These are phyloP conservation scores for Acleris emargana DNA, from an alignment of 2,888 invertebrate species.

Conservation along the genomic window DNA sequence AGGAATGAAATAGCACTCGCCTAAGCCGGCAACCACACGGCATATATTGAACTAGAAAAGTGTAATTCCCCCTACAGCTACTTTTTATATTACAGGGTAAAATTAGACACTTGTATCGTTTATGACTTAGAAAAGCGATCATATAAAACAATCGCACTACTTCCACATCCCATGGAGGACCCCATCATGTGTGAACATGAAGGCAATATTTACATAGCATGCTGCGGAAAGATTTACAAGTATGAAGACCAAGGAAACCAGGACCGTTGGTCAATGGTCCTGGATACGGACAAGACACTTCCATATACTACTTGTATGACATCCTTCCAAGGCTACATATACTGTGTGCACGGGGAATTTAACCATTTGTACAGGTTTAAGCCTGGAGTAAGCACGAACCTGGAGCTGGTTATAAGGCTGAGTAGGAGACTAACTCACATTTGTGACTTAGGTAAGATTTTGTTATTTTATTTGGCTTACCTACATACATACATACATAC, in stretches of 20 bases:
- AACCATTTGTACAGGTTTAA: slow-evolving; percentile 61
- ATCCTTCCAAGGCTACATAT: slow-evolving; percentile 64
- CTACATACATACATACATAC: no score
- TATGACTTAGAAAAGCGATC: slow-evolving; percentile 64
- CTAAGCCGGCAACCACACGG: no score
- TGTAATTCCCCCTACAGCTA: no score
- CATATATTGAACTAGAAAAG: no score
- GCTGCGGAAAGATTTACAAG: slow-evolving; percentile 61
- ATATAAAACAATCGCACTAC: slow-evolving; percentile 56
- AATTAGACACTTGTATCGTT: slow-evolving; percentile 58
- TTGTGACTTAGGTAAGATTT: slow-evolving; percentile 62
- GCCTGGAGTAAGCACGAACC: slow-evolving; percentile 52
- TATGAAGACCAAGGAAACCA: slow-evolving; percentile 53
- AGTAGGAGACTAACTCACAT: slow-evolving; percentile 59
- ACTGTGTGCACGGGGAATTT: slow-evolving; percentile 67
- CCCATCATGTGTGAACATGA: slow-evolving; percentile 66
- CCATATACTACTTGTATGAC: slow-evolving; percentile 49
- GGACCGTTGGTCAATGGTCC: slow-evolving; percentile 55
- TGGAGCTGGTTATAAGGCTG: slow-evolving; percentile 55
- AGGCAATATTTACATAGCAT: slow-evolving; percentile 58
- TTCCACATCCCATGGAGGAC: slow-evolving; percentile 68
- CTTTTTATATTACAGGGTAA: slow-evolving; percentile 59
- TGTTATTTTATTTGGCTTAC: not conserved
- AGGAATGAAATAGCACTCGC: no score
- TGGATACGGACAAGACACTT: slow-evolving; percentile 54